These are phyloP conservation scores for Ctenochaetus hawaiiensis DNA, from an alignment of 2,797 vertebrate species.

Conservation along the genomic window DNA sequence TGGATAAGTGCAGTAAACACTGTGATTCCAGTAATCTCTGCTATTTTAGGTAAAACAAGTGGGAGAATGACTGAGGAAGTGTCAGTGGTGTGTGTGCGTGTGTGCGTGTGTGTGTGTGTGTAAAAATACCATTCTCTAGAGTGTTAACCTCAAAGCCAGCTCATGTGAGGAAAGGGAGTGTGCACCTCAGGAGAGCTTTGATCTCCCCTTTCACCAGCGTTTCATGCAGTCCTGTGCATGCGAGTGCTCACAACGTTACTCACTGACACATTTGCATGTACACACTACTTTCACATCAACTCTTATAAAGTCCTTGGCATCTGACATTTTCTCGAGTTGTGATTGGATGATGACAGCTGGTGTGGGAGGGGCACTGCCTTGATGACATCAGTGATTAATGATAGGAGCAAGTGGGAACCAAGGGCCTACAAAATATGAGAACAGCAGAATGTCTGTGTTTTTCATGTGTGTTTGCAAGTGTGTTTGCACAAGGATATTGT, in stretches of 20 bases:
- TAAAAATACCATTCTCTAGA: conserved; percentile 42
- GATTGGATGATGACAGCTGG: conserved; percentile 37
- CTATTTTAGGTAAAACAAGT: conserved; percentile 71
- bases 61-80: conserved; percentile 41
- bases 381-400: conserved; percentile 62
- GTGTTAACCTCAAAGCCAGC: conserved; percentile 49
- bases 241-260: conserved; percentile 34
- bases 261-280: conserved; percentile 13
- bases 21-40: conserved; percentile 78
- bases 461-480: neutral
- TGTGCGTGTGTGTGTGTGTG: conserved; percentile 29
- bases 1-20: conserved; percentile 69
- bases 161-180: conserved; percentile 24
- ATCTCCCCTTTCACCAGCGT: conserved; percentile 40
- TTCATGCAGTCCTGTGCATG: conserved; percentile 39
- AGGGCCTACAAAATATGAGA: conserved; percentile 26
- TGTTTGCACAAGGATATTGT: neutral
- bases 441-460: conserved; percentile 21
- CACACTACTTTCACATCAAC: conserved; percentile 38
- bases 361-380: conserved; percentile 41
- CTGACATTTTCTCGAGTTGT: conserved; percentile 12
- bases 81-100: conserved; percentile 26
- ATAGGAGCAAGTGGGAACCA: conserved; percentile 23
- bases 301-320: conserved; percentile 14
- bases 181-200: conserved; percentile 45